Conservation (phyloP, 2,113 vertebrate species). For the Accipiter cooperii region DNA sequence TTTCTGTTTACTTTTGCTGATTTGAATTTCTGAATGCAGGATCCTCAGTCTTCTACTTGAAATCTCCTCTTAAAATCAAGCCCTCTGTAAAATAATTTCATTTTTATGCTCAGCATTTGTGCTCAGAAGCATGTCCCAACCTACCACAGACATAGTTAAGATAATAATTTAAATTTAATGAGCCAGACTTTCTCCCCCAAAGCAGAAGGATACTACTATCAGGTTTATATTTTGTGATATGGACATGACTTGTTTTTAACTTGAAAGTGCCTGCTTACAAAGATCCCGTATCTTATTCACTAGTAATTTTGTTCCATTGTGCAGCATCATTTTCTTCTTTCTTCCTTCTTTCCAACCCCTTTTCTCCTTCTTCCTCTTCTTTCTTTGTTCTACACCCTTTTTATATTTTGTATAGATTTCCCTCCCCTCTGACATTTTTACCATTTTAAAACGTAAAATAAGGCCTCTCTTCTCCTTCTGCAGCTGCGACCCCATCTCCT, state of each 20-base stretch:
- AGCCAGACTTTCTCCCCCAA: background rate
- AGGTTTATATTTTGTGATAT: background rate
- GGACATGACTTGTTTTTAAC: background rate
- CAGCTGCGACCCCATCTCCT: conserved; percentile 67
- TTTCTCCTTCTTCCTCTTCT: background rate
- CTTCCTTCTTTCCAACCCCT: background rate
- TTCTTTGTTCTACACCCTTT: background rate
- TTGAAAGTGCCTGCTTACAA: background rate
- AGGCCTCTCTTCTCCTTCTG: conserved; percentile 50
- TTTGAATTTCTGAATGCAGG: background rate
- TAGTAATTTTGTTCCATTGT: background rate
- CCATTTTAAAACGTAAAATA: conserved; percentile 61
- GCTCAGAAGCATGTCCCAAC: background rate
- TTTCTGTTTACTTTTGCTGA: background rate
- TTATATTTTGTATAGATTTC: background rate
- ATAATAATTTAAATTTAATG: background rate
- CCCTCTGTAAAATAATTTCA: background rate
- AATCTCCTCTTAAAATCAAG: background rate
- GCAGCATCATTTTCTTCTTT: background rate
- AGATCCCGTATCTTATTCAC: background rate
- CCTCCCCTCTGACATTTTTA: conserved; percentile 50
- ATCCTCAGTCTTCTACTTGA: background rate
- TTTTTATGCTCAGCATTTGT: background rate
- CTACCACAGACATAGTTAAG: background rate
- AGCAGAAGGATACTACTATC: background rate